A percentile compares a stretch with the other conserved stretches of the same genome.
phyloP scores from a whole-genome alignment of 2,113 vertebrate genomes.

The Melanerpes aurifrons region DNA sequence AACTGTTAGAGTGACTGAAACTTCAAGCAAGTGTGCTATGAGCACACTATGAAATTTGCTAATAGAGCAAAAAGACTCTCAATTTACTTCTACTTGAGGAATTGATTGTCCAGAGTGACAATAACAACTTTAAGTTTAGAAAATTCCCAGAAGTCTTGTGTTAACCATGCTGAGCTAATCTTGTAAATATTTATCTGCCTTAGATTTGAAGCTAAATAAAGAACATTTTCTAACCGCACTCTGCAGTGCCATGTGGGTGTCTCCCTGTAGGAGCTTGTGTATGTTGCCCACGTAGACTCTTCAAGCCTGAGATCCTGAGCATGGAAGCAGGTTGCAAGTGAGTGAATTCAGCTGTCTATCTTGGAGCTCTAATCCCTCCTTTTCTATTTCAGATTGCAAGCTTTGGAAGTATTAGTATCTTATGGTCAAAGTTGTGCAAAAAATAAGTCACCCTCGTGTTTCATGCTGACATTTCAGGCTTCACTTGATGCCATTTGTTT shows the following conservation, averaged over 20 bases:
- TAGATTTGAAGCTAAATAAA: background rate
- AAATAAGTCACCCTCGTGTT: background rate
- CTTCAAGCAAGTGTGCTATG: background rate
- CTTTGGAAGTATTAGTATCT: background rate
- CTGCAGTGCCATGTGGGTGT: background rate
- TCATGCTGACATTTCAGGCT: slow-evolving; percentile 19
- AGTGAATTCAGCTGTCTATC: background rate
- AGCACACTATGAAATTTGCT: background rate
- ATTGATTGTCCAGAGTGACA: background rate
- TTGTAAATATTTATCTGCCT: slow-evolving; percentile 28
- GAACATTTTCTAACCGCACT: background rate
- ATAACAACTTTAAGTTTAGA: background rate
- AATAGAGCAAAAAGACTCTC: background rate
- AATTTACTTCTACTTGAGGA: background rate
- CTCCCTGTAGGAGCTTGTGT: background rate
- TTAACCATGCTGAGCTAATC: background rate
- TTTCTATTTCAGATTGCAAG: slow-evolving; percentile 3
- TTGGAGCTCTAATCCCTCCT: background rate
- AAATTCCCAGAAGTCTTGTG: background rate
- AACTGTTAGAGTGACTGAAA: background rate
- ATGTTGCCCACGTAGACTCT: background rate
- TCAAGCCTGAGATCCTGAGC: background rate
- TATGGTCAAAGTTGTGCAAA: background rate
- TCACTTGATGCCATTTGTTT: background rate
- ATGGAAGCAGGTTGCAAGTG: slow-evolving; percentile 1